Conservation (phyloP, 30 jellyfish, hydroid and myxozoan species). For the Cassiopea xamachana region DNA sequence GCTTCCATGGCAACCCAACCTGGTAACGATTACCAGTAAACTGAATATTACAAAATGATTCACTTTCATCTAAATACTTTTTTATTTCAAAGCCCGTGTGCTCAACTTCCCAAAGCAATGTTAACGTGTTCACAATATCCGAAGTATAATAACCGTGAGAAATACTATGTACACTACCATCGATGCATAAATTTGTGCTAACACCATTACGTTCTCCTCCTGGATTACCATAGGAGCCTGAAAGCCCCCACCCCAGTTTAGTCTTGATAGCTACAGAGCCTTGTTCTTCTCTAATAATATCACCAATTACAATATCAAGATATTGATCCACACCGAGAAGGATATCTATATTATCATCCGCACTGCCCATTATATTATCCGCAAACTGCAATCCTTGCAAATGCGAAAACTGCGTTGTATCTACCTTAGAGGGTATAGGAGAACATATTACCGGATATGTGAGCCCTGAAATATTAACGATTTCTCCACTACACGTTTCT, state of each 20-base stretch:
- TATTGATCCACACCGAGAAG: background rate
- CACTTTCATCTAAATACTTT: background rate
- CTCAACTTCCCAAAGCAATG: background rate
- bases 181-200: background rate
- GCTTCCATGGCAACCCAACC: slow-evolving; percentile 21
- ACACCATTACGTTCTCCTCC: background rate
- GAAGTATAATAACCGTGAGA: background rate
- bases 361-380: slow-evolving; percentile 7
- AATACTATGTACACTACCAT: background rate
- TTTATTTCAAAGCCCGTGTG: background rate
- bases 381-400: slow-evolving; percentile 54
- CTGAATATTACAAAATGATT: background rate
- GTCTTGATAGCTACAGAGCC: background rate
- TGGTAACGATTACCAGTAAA: slow-evolving; percentile 5
- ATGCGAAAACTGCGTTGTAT: slow-evolving; percentile 36
- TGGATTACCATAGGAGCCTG: slow-evolving; percentile 1
- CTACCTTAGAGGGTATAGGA: slow-evolving; percentile 26
- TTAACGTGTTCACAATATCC: background rate
- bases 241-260: background rate
- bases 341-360: slow-evolving; percentile 12
- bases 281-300: background rate
- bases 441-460: slow-evolving; percentile 36
- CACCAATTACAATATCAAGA: background rate
- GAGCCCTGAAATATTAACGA: slow-evolving; percentile 21
- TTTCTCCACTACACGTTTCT: slow-evolving; percentile 33